A percentile compares a stretch with the other conserved stretches of the same genome.
These are phyloP conservation scores for Trichopria drosophilae DNA, from an alignment of 2,888 invertebrate genomes.

Conservation along the genomic window DNA sequence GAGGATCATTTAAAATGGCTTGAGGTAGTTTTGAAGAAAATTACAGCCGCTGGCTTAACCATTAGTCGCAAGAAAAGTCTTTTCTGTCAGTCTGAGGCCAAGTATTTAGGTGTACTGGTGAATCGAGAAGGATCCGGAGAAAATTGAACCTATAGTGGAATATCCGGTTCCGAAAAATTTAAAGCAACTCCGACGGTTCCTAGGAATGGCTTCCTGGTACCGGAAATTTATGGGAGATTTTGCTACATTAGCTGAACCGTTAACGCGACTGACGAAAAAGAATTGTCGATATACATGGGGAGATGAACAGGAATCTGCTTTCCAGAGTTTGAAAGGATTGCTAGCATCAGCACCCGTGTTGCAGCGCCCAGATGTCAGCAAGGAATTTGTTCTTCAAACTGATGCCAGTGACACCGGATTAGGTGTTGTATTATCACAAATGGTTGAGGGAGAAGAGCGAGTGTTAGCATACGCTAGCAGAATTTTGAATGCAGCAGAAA, in stretches of 20 bases:
- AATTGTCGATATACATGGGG: slow-evolving; percentile 9
- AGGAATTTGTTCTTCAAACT: slow-evolving; percentile 25
- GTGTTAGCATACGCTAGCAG: slow-evolving; percentile 32
- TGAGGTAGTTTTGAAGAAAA: slow-evolving; percentile 7
- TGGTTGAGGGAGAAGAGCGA: slow-evolving; percentile 17
- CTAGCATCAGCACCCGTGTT: slow-evolving; percentile 26
- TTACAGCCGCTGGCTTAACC: slow-evolving; percentile 14
- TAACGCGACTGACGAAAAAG: slow-evolving; percentile 14
- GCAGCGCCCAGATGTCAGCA: slow-evolving; percentile 23
- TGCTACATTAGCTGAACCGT: slow-evolving; percentile 30
- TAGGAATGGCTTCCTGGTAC: slow-evolving; percentile 47
- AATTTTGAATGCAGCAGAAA: slow-evolving; percentile 14
- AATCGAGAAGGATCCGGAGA: slow-evolving; percentile 35
- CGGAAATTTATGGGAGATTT: slow-evolving; percentile 39
- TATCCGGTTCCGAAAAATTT: slow-evolving; percentile 37
- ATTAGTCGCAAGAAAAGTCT: slow-evolving; percentile 32
- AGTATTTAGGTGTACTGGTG: slow-evolving; percentile 44
- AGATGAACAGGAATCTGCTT: slow-evolving; percentile 6
- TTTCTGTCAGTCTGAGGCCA: slow-evolving; percentile 33
- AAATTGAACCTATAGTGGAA: slow-evolving; percentile 22
- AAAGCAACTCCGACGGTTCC: slow-evolving; percentile 38
- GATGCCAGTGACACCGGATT: slow-evolving; percentile 33
- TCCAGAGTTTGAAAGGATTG: slow-evolving; percentile 10
- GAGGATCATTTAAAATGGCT: slow-evolving; percentile 29
- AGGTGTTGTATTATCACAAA: slow-evolving; percentile 25